Percentiles rank a stretch among this genome's conserved stretches.
Conservation (phyloP, 1,140 invertebrate genomes). For the Drosophila ficusphila region DNA sequence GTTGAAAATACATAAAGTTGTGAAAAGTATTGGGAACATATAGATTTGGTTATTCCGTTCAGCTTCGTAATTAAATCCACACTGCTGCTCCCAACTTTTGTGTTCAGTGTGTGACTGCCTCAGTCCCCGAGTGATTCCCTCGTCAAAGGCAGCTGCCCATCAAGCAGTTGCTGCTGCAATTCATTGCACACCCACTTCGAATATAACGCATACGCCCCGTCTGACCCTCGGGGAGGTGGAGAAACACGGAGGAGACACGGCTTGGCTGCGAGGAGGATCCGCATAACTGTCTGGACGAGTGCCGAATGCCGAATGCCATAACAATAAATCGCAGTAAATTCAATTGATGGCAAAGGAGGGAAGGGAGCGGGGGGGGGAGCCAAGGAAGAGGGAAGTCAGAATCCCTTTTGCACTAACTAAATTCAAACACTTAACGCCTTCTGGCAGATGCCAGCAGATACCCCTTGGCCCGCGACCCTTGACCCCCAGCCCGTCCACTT, state of each 20-base stretch:
- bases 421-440: slow-evolving; percentile 50
- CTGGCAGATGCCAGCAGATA: slow-evolving; percentile 39
- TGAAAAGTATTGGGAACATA: too few relatives aligned
- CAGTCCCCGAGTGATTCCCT: background rate
- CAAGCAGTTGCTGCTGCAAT: slow-evolving; percentile 15
- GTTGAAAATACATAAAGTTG: too few relatives aligned
- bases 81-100: too few relatives aligned
- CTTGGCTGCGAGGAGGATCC: background rate
- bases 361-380: background rate
- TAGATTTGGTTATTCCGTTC: too few relatives aligned
- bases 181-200: background rate
- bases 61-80: too few relatives aligned
- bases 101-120: too few relatives aligned
- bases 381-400: background rate
- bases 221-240: background rate
- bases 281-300: slow-evolving; percentile 40
- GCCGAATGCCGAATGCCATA: slow-evolving; percentile 36
- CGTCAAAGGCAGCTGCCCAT: background rate
- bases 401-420: slow-evolving; percentile 38
- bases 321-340: slow-evolving; percentile 52
- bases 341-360: slow-evolving; percentile 31
- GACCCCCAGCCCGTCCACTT: slow-evolving; percentile 2
- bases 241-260: too few relatives aligned
- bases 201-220: slow-evolving; percentile 38
- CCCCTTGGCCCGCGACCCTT: background rate